Percentiles rank a stretch among this genome's conserved stretches.
Conservation (phyloP, 37 sponge, comb jelly and placozoan genomes). For the Aplysina aerophoba region DNA sequence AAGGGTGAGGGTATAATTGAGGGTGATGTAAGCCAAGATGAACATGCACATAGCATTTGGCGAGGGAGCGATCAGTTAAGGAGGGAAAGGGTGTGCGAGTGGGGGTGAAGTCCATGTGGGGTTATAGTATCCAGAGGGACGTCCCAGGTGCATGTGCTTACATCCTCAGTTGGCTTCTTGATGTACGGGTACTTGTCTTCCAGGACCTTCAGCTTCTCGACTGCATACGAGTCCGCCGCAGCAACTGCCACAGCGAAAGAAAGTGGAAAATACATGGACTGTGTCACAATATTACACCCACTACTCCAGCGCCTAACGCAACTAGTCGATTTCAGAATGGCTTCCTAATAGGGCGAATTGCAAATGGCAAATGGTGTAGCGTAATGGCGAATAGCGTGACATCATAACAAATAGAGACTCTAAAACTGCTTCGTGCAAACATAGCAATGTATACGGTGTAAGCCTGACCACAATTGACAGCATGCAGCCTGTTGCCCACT, state of each 20-base stretch:
- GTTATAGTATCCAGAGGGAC: neutral
- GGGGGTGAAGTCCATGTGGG: conserved; percentile 9
- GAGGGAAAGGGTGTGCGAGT: conserved; percentile 4
- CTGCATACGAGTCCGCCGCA: conserved; percentile 50
- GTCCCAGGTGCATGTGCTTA: neutral
- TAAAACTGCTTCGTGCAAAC: too few relatives aligned
- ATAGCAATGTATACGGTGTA: too few relatives aligned
- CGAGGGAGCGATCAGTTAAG: neutral
- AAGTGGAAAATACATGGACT: neutral
- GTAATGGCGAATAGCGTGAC: too few relatives aligned
- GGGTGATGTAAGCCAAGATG: too few relatives aligned
- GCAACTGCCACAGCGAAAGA: conserved; percentile 14
- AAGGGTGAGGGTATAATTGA: too few relatives aligned
- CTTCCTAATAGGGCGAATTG: neutral
- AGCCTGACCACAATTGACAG: too few relatives aligned
- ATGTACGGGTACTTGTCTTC: conserved; percentile 69
- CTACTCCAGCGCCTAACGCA: too few relatives aligned
- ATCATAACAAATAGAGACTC: too few relatives aligned
- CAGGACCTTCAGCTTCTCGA: conserved; percentile 53
- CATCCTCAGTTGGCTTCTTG: conserved; percentile 56
- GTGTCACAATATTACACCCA: neutral
- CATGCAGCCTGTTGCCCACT: too few relatives aligned
- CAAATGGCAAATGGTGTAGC: too few relatives aligned
- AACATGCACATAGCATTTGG: neutral
- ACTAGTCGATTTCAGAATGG: neutral